Conservation (phyloP, 2,888 invertebrate species). For the Asteroscopus sphinx region DNA sequence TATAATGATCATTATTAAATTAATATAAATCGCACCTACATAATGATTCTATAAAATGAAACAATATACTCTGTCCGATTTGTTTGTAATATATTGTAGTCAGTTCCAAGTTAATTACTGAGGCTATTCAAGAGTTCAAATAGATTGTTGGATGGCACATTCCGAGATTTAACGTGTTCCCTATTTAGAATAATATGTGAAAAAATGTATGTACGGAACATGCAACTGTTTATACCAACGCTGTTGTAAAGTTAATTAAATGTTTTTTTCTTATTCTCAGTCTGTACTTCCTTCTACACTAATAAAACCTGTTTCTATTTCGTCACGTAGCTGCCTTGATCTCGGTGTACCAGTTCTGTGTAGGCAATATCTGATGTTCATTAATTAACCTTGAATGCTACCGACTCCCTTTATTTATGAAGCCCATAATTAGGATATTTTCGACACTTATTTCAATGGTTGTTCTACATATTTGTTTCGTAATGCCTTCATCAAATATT, state of each 20-base stretch:
- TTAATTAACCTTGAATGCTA: constrained; percentile 21
- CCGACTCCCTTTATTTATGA: too few species aligned
- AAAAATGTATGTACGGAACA: constrained; percentile 44
- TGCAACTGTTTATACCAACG: constrained; percentile 73
- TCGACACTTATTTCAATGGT: too few species aligned
- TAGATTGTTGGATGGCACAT: constrained; percentile 50
- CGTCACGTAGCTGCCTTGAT: constrained; percentile 14
- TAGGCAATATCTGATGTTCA: constrained; percentile 3
- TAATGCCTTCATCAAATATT: neutral
- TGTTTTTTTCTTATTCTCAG: constrained; percentile 70
- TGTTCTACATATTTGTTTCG: neutral
- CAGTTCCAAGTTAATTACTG: constrained; percentile 27
- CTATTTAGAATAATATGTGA: constrained; percentile 38
- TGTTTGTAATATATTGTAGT: constrained; percentile 24
- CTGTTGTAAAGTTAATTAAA: constrained; percentile 84
- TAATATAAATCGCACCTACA: constrained; percentile 41
- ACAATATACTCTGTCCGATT: constrained; percentile 14
- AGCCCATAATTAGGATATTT: too few species aligned
- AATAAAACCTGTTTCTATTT: constrained; percentile 8
- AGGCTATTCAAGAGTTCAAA: constrained; percentile 53
- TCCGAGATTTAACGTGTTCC: constrained; percentile 48
- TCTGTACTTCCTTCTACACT: constrained; percentile 21
- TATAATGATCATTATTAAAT: constrained; percentile 8
- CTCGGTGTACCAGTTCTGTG: neutral
- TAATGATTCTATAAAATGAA: constrained; percentile 26